Percentiles rank a stretch among this genome's conserved stretches.
These are phyloP conservation scores for Thalassophryne amazonica DNA, from an alignment of 2,797 vertebrate species.

Conservation along the genomic window DNA sequence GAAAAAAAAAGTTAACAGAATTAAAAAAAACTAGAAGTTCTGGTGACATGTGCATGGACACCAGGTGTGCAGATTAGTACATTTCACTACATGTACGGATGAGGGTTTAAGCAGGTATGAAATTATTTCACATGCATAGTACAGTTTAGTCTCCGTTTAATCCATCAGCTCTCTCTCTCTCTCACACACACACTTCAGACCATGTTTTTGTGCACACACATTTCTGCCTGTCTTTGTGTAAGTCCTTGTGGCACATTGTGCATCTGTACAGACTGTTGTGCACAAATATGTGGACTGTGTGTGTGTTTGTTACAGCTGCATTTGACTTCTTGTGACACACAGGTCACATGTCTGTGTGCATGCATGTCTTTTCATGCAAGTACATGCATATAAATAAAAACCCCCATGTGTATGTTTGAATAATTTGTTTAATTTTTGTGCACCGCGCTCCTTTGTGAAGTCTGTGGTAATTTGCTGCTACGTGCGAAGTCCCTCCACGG, in stretches of 20 bases:
- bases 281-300: neutral
- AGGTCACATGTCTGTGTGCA: neutral
- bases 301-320: conserved; percentile 8
- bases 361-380: too few relatives aligned
- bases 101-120: too few relatives aligned
- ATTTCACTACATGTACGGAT: too few relatives aligned
- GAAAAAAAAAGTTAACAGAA: too few relatives aligned
- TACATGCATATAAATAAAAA: too few relatives aligned
- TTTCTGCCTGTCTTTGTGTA: neutral
- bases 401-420: too few relatives aligned
- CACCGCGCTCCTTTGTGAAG: conserved; percentile 3
- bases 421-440: neutral
- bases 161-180: neutral
- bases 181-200: neutral
- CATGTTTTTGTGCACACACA: neutral
- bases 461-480: conserved; percentile 12
- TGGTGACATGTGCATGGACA: too few relatives aligned
- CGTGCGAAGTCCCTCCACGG: conserved; percentile 11
- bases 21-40: too few relatives aligned
- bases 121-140: neutral
- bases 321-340: conserved; percentile 16
- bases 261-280: neutral
- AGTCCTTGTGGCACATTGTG: conserved; percentile 4
- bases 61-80: too few relatives aligned
- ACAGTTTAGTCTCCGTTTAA: too few relatives aligned